Base-by-base conservation (phyloP, 2,797 vertebrate species). In the Parauchenoglanis punctatus region DNA sequence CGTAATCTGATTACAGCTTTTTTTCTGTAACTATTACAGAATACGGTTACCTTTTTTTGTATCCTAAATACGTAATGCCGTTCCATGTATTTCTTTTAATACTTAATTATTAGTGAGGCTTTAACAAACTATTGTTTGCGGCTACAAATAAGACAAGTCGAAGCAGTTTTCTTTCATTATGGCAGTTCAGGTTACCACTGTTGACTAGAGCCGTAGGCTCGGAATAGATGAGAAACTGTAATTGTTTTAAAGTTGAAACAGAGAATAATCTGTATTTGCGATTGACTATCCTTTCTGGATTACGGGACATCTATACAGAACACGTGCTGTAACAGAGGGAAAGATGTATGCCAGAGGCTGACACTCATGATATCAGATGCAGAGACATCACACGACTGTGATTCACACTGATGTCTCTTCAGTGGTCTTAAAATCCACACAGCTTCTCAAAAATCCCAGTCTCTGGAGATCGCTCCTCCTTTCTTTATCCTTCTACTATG, bases 381-480 rank as follows among this genome's bases (percentile, higher is more conserved):
- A 73, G 1, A 44, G 46, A 85, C 56, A 85, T 88, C 87, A 85
- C 87, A 85, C 28, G 5, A 44, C 4, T 59, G 28, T 84, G 87
- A 87, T 72, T 87, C 87, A 49, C 59, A 72, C 83, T 85, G 65
- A 85, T 68, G 49, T 85, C 73, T 83, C 44, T 31, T 59, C 65
- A 59, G 54, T 82, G 54, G 12, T 46, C 28, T 81, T 90, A 70
- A 49, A 56, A 68, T 86, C 77, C 59, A 77, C 84, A 76, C 23
- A 44, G 82, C 83, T 83, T 72, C 80, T 80, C 52, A 88, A 84
- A 87, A 20, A 89, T 28, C 28, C 77, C 73, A 83, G 56, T 49
- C 84, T 81, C 88, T 77, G 61, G 78, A 89, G 88, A 54, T 63
- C 20, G 59, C 82, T 85, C 59, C 59, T 84, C 56, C 61, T 84